Percentiles rank a stretch among this genome's conserved stretches.
phyloP scores from a whole-genome alignment of 1,140 invertebrate species.

The Aleiodes sp. region DNA sequence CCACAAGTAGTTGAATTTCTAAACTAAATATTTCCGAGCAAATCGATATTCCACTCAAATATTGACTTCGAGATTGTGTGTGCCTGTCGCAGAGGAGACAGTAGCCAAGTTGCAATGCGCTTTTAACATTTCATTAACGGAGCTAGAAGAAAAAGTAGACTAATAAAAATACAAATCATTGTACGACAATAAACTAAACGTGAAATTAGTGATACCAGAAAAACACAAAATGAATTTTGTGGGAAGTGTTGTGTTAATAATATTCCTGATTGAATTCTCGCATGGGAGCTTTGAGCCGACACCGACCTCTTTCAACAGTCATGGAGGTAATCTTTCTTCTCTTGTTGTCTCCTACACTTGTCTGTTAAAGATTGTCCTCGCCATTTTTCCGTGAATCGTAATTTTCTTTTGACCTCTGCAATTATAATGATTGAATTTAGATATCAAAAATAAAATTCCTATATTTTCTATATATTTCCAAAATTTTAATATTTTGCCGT shows the following conservation, averaged over 20 bases:
- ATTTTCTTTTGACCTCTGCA: neutral
- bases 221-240: conserved; percentile 19
- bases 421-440: too few species aligned
- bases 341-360: conserved; percentile 29
- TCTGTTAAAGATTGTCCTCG: neutral
- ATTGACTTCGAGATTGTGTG: conserved; percentile 62
- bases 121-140: conserved; percentile 38
- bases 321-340: conserved; percentile 59
- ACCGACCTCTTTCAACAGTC: conserved; percentile 61
- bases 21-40: conserved; percentile 49
- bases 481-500: neutral
- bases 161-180: neutral
- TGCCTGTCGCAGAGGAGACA: conserved; percentile 49
- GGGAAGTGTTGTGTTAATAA: conserved; percentile 41
- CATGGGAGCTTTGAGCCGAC: conserved; percentile 52
- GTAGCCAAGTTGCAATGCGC: conserved; percentile 46
- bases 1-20: conserved; percentile 39
- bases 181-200: neutral
- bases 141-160: neutral
- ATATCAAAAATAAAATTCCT: neutral
- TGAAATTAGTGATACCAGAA: neutral
- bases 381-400: neutral
- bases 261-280: conserved; percentile 54
- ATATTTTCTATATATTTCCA: neutral
- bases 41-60: conserved; percentile 65